Base-by-base conservation (phyloP, 2,797 vertebrate genomes). In the Mastacembelus armatus region DNA sequence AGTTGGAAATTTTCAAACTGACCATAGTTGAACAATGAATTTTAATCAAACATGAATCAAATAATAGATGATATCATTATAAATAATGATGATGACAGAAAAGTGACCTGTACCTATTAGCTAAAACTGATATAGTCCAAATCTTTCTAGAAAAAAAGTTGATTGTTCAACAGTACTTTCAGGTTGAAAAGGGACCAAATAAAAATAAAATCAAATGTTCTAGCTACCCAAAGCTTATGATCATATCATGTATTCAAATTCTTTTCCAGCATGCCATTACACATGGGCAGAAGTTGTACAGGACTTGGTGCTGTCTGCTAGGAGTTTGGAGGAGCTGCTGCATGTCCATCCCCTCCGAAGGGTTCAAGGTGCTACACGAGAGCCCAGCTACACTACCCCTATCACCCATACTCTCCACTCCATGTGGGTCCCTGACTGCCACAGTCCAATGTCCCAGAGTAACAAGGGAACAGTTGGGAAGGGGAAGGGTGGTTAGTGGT, bases 301-400 rank as follows among this genome's bases (percentile, higher is more conserved):
- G 58, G 2, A 24, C 32, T 43, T 62, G 42, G 29, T 61, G 78
- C 65, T 30, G 72, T 80, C 78, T 59, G 49, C 66, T 56, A 19
- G 83, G 63, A 60, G 70, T 67, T 27, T 6, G 85, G 75, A 93
- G 84, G 61, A 94, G 91, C 55, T 32, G 24, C 1, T 64, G 69
- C 59, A 76, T 64, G 76, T 91, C 91, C 38, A 36, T 58, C 19
- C 73, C 72, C 76, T 89, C 90, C 42, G 85, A 89, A 0, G 80
- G 74, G 18, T 82, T 71, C 60, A 89, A 30, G 16, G 90, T 91
- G 77, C 89, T 91, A 85, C 84, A 91, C 69, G 92, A 93, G 38
- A 89, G 64, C 58, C 85, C 78, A 4, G 70, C 66, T 62, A 90
- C 14, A 5, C 91, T 92, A 57, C 56, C 75, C n/a, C 74, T 32